A percentile compares a stretch with the other conserved stretches of the same genome.
These are phyloP conservation scores for Argopecten irradians DNA, from an alignment of 1,140 invertebrate genomes.

Conservation along the genomic window DNA sequence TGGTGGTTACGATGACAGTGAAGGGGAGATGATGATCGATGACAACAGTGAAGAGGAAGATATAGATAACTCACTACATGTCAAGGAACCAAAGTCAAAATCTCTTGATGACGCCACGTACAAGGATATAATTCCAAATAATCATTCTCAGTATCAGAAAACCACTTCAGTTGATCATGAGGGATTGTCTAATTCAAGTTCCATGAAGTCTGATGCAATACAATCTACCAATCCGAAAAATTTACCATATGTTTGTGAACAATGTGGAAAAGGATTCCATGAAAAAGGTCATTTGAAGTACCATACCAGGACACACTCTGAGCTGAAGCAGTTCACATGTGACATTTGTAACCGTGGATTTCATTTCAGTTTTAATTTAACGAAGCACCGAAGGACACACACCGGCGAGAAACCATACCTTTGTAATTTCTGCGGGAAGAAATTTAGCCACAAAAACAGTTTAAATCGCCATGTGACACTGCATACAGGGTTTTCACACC, in stretches of 20 bases:
- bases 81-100: neutral
- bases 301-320: neutral
- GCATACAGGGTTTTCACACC: constrained; percentile 4
- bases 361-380: neutral
- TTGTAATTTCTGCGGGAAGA: neutral
- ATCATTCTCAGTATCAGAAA: neutral
- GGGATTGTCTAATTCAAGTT: neutral
- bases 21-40: neutral
- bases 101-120: neutral
- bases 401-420: neutral
- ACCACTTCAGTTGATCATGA: neutral
- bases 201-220: neutral
- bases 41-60: neutral
- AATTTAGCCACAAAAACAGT: neutral
- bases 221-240: neutral
- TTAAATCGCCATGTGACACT: neutral
- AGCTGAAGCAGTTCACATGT: neutral
- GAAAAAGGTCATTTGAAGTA: neutral
- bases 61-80: neutral
- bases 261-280: constrained; percentile 1
- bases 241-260: neutral
- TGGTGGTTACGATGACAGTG: neutral
- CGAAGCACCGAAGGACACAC: neutral
- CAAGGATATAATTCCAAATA: neutral
- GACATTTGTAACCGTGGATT: neutral